A percentile compares a stretch with the other conserved stretches of the same genome.
phyloP scores from a whole-genome alignment of 2,113 vertebrate species.

The Caranx melampygus region DNA sequence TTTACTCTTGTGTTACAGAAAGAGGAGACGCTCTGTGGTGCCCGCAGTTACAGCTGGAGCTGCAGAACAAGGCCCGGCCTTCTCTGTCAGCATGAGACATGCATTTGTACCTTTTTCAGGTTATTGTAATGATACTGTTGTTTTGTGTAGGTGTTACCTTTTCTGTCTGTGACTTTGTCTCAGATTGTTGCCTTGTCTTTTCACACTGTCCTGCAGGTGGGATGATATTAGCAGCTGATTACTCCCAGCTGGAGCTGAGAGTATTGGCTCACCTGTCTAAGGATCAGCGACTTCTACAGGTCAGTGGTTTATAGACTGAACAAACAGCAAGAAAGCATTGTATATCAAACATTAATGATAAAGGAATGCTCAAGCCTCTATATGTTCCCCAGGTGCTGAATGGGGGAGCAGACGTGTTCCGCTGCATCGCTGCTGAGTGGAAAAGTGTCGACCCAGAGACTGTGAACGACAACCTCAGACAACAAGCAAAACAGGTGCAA shows the following conservation, averaged over 20 bases:
- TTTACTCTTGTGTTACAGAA: slow-evolving; percentile 57
- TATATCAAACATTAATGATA: not conserved
- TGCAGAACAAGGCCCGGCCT: slow-evolving; percentile 81
- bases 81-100: slow-evolving; percentile 95
- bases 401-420: slow-evolving; percentile 91
- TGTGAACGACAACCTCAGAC: slow-evolving; percentile 89
- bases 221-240: slow-evolving; percentile 95
- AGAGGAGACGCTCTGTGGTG: slow-evolving; percentile 48
- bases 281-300: slow-evolving; percentile 87
- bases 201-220: slow-evolving; percentile 83
- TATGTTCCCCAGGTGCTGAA: slow-evolving; percentile 85
- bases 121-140: slow-evolving; percentile 64
- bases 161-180: not conserved
- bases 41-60: slow-evolving; percentile 31
- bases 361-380: not conserved
- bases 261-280: slow-evolving; percentile 94
- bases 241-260: slow-evolving; percentile 95
- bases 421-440: slow-evolving; percentile 95
- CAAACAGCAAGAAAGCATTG: not conserved
- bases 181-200: not conserved
- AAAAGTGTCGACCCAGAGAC: slow-evolving; percentile 88
- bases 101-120: slow-evolving; percentile 96
- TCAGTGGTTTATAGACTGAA: not conserved
- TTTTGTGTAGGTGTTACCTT: not conserved
- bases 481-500: slow-evolving; percentile 95